Conservation (phyloP, 2,888 invertebrate genomes). For the Orgyia antiqua region DNA sequence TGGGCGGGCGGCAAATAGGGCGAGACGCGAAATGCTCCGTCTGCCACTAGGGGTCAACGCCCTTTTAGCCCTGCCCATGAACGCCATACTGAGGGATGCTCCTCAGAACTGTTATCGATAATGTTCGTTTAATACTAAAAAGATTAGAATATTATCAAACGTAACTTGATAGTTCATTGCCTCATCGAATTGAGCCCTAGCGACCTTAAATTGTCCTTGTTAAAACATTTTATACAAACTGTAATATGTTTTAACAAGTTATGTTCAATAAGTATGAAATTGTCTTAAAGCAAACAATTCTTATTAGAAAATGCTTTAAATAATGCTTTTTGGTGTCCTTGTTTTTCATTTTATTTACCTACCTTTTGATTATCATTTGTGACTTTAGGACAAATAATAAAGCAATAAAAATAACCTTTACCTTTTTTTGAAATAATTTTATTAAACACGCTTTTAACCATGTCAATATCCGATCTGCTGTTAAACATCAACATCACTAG, state of each 20-base stretch:
- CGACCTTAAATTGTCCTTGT: constrained; percentile 6
- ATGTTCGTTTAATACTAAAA: constrained; percentile 33
- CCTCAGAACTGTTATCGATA: constrained; percentile 57
- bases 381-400: too few relatives aligned
- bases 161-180: constrained; percentile 7
- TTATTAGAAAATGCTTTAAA: too few relatives aligned
- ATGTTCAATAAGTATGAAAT: too few relatives aligned
- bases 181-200: neutral
- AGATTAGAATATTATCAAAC: constrained; percentile 9
- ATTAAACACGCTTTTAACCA: neutral
- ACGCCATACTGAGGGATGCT: constrained; percentile 60
- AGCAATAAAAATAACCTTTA: too few relatives aligned
- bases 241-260: too few relatives aligned
- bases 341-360: too few relatives aligned
- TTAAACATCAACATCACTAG: too few relatives aligned
- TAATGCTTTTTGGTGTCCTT: too few relatives aligned
- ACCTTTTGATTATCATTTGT: too few relatives aligned
- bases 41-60: constrained; percentile 64
- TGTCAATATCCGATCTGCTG: constrained; percentile 4
- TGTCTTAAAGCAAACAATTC: too few relatives aligned
- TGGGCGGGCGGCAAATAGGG: constrained; percentile 67
- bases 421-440: too few relatives aligned
- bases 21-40: constrained; percentile 70
- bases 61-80: constrained; percentile 71
- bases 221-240: neutral